phyloP scores from a whole-genome alignment of 2,888 invertebrate species.

The Heliconius sara region DNA sequence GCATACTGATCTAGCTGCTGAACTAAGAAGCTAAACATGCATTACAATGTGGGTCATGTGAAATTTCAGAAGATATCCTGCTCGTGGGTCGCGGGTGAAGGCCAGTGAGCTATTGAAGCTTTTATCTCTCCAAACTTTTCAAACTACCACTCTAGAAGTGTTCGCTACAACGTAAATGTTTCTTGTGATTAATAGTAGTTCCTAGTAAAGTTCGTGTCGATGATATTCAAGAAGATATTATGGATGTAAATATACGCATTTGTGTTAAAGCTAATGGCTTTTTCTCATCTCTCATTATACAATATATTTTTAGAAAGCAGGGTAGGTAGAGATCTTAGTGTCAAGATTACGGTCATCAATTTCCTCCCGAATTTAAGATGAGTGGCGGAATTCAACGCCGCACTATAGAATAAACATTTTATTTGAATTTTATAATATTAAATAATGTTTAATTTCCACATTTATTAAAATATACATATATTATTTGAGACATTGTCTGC shows the following conservation, averaged over 20 bases:
- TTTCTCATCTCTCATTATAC: background rate
- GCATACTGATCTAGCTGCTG: background rate
- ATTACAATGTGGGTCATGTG: conserved; percentile 6
- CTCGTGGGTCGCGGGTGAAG: conserved; percentile 6
- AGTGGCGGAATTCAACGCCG: no score
- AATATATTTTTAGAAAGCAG: background rate
- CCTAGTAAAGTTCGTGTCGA: conserved; percentile 31
- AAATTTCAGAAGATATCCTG: conserved; percentile 22
- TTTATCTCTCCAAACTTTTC: conserved; percentile 34
- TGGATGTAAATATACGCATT: background rate
- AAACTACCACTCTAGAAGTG: conserved; percentile 30
- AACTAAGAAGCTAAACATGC: background rate
- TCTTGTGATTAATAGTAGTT: conserved; percentile 45
- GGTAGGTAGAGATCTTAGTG: background rate
- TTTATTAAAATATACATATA: no score
- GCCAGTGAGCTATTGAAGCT: conserved; percentile 28
- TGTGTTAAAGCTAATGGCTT: background rate
- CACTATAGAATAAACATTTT: no score
- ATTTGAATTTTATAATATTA: no score
- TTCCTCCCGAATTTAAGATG: no score
- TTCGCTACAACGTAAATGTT: conserved; percentile 46
- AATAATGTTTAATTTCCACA: no score
- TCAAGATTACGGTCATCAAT: background rate
- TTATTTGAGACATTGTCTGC: no score
- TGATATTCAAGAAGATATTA: conserved; percentile 16